These are phyloP conservation scores for Ptychodera flava DNA, from an alignment of 35 echinoderm and acorn worm species.

Conservation along the genomic window DNA sequence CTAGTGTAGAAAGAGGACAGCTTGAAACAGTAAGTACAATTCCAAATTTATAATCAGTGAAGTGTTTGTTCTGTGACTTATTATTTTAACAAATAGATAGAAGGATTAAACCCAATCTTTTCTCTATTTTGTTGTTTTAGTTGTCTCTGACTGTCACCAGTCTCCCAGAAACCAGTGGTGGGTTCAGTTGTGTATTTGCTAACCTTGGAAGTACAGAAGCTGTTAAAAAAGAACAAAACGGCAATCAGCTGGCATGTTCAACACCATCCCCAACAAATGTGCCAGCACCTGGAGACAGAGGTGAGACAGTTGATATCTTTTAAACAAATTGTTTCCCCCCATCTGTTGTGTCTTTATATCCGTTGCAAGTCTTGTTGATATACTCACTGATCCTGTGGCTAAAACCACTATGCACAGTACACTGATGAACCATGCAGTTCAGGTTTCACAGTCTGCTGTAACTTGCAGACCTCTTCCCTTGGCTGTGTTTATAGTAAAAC, in stretches of 20 bases:
- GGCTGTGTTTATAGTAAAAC: neutral
- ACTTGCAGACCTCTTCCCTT: neutral
- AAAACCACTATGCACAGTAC: neutral
- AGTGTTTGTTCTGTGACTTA: neutral
- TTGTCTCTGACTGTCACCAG: neutral
- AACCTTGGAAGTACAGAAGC: neutral
- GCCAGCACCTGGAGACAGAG: neutral
- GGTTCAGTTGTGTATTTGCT: neutral
- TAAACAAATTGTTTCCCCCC: neutral
- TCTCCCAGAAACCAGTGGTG: neutral
- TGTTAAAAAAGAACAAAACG: neutral
- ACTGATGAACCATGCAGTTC: neutral
- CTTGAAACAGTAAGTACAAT: neutral
- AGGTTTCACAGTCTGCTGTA: neutral
- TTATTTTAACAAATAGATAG: neutral
- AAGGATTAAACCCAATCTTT: too few species aligned
- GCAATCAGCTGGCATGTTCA: neutral
- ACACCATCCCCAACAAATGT: neutral
- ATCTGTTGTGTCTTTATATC: neutral
- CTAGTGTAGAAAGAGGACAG: neutral
- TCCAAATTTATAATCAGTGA: neutral
- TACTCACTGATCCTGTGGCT: too few species aligned
- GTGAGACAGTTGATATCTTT: too few species aligned
- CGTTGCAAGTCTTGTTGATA: too few species aligned
- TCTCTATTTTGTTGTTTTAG: neutral